Conservation (phyloP, 2,113 vertebrate genomes). For the Indicator indicator region DNA sequence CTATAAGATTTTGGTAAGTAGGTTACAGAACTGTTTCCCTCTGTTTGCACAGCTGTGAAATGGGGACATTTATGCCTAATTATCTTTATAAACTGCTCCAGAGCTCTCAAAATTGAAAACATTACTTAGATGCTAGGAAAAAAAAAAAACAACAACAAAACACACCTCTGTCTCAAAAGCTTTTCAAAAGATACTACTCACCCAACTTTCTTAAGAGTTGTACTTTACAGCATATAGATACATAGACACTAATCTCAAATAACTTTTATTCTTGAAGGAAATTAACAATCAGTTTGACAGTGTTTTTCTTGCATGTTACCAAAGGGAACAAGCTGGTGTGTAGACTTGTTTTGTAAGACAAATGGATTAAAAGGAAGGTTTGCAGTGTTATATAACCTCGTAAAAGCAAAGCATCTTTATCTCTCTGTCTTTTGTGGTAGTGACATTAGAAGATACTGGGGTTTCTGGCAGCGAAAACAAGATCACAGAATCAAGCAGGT, state of each 20-base stretch:
- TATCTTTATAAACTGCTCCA: slow-evolving; percentile 60
- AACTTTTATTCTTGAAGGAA: background rate
- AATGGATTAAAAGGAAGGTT: background rate
- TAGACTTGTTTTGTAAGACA: background rate
- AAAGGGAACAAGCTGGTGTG: background rate
- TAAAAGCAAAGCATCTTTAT: background rate
- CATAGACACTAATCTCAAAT: background rate
- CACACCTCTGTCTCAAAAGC: background rate
- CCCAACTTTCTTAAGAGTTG: background rate
- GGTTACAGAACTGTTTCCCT: slow-evolving; percentile 51
- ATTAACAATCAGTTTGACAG: background rate
- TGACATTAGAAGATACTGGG: background rate
- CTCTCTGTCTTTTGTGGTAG: background rate
- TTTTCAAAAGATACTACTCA: background rate
- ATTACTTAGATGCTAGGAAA: background rate
- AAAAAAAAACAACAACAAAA: background rate
- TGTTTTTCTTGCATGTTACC: background rate
- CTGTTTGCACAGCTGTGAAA: slow-evolving; percentile 65
- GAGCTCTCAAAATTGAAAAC: slow-evolving; percentile 33
- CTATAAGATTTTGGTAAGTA: slow-evolving; percentile 55
- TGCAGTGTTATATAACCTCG: background rate
- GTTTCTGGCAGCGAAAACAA: background rate
- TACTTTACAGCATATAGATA: background rate
- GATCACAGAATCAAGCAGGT: background rate
- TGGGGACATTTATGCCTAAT: slow-evolving; percentile 61